Evolutionary conservation across 2,113 vertebrate genomes (phyloP).

Genomic region (Chrysochloris asiatica): DNA sequence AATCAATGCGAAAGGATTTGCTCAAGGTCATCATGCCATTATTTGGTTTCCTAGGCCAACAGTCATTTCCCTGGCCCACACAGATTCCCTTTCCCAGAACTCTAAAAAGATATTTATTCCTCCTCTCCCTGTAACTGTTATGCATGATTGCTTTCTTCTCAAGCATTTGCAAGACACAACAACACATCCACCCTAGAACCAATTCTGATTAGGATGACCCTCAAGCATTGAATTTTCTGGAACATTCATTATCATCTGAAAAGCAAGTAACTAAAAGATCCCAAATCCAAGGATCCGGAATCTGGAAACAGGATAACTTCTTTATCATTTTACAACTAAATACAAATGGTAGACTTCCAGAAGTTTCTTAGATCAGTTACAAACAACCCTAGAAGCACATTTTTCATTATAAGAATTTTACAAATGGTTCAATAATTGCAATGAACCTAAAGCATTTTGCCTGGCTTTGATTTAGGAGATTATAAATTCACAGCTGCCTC

Average conservation of each 20-base stretch:
- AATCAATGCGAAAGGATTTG: background rate
- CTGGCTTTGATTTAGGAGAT: background rate
- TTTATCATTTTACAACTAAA: constrained; percentile 12
- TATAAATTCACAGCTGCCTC: background rate
- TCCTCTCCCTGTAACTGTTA: background rate
- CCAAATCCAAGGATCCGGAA: constrained; percentile 2
- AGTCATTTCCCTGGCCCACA: background rate
- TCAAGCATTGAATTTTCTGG: background rate
- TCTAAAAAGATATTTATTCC: background rate
- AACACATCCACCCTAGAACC: constrained; percentile 33
- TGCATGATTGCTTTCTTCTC: background rate
- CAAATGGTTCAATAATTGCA: background rate
- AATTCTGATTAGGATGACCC: constrained; percentile 10
- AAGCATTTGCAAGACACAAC: constrained; percentile 35
- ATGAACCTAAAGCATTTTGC: background rate
- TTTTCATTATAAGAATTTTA: constrained; percentile 7
- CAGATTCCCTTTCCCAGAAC: background rate
- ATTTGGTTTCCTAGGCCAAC: background rate
- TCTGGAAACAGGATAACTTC: background rate
- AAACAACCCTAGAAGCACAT: background rate
- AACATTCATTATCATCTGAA: background rate
- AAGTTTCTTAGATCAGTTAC: constrained; percentile 17
- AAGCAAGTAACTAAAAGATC: background rate
- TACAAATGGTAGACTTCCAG: background rate
- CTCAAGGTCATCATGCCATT: background rate